Evolutionary conservation across 2,797 vertebrate species (phyloP).

Genomic region (Lateolabrax maculatus): DNA sequence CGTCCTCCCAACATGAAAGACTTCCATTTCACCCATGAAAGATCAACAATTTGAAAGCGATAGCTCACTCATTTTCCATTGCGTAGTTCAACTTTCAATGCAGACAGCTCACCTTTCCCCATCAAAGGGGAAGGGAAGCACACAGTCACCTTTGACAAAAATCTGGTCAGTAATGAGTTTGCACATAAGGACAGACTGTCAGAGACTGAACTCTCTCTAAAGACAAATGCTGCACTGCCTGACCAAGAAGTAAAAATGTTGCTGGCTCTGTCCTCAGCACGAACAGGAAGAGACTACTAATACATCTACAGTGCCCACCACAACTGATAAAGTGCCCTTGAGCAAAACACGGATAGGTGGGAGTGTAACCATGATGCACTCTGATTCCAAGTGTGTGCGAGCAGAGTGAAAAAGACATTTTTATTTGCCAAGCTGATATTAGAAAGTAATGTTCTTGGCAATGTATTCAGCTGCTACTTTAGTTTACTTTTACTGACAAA

Average conservation of each 20-base stretch:
- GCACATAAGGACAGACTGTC: conserved; percentile 12
- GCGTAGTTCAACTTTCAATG: conserved; percentile 56
- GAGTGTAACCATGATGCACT: background rate
- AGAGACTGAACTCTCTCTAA: conserved; percentile 13
- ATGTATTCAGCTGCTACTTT: background rate
- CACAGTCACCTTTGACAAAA: conserved; percentile 67
- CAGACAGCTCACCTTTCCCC: conserved; percentile 73
- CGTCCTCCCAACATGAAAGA: conserved; percentile 70
- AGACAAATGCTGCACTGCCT: background rate
- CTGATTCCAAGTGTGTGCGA: background rate
- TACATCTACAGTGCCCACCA: background rate
- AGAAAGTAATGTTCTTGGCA: background rate
- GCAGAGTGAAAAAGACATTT: conserved; percentile 7
- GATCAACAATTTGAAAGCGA: conserved; percentile 75
- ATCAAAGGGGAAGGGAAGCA: conserved; percentile 70
- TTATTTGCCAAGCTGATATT: background rate
- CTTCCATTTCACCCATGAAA: conserved; percentile 77
- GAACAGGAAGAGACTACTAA: conserved; percentile 2
- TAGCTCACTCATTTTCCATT: conserved; percentile 63
- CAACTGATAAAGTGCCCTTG: background rate
- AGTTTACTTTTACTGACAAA: background rate
- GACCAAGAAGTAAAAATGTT: conserved; percentile 10
- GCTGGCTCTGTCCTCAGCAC: background rate
- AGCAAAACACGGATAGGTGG: background rate
- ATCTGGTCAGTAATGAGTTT: conserved; percentile 65